These are phyloP conservation scores for Anguilla marmorata DNA, from an alignment of 2,797 vertebrate genomes.

Conservation along the genomic window DNA sequence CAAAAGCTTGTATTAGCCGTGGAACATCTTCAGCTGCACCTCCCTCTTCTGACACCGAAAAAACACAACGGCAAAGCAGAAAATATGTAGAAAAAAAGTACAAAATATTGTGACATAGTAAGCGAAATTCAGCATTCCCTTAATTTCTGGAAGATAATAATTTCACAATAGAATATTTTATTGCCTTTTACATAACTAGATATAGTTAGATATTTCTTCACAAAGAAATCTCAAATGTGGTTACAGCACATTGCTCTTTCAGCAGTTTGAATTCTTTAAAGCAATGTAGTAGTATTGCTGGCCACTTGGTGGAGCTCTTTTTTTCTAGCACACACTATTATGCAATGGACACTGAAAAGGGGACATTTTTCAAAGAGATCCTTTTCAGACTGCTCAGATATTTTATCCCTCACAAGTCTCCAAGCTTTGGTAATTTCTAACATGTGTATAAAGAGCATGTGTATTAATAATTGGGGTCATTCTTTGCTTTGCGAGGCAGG, in stretches of 20 bases:
- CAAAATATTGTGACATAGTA: background rate
- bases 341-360: background rate
- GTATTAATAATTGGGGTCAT: slow-evolving; percentile 11
- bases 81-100: background rate
- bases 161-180: background rate
- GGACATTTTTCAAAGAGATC: background rate
- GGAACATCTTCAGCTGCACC: background rate
- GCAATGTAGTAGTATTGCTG: background rate
- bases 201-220: background rate
- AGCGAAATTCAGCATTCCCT: too few relatives aligned
- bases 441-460: background rate
- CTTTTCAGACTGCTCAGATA: background rate
- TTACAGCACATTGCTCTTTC: background rate
- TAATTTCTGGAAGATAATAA: background rate
- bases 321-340: slow-evolving; percentile 15
- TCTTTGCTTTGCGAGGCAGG: slow-evolving; percentile 20
- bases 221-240: background rate
- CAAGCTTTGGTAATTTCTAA: background rate
- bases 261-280: background rate
- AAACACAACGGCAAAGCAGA: background rate
- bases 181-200: background rate
- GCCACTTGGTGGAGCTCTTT: slow-evolving; percentile 38
- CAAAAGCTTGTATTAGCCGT: background rate
- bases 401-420: background rate
- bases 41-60: background rate